Conservation (phyloP, 2,888 invertebrate genomes). For the Oscheius myriophilus region DNA sequence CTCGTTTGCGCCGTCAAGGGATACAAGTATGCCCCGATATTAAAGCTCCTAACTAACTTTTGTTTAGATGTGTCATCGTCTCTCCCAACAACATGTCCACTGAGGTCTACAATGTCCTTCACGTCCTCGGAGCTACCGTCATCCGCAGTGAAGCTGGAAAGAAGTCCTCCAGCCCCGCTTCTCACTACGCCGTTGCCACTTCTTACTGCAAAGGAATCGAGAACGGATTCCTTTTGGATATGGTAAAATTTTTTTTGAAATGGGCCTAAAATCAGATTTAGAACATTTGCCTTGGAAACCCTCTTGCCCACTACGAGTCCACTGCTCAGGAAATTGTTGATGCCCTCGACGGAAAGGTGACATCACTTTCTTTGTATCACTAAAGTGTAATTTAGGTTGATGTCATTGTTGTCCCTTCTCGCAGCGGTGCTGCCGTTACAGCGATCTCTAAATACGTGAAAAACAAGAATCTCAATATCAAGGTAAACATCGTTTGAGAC, state of each 20-base stretch:
- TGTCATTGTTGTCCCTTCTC: constrained; percentile 84
- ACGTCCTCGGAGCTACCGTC: constrained; percentile 85
- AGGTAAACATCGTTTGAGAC: not conserved
- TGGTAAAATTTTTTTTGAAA: constrained; percentile 75
- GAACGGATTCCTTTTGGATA: constrained; percentile 88
- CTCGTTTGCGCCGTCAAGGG: constrained; percentile 90
- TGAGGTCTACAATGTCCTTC: constrained; percentile 86
- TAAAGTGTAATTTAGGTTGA: constrained; percentile 76
- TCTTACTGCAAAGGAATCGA: constrained; percentile 84
- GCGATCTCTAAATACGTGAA: constrained; percentile 77
- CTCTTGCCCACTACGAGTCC: constrained; percentile 94
- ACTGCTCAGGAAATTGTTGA: constrained; percentile 92
- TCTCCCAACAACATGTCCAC: constrained; percentile 98
- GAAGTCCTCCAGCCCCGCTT: constrained; percentile 72
- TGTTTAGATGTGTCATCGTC: constrained; percentile 91
- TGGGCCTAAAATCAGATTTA: constrained; percentile 71
- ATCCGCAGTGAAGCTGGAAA: constrained; percentile 10
- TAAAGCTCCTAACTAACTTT: not conserved
- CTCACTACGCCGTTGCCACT: constrained; percentile 80
- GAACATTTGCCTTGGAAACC: constrained; percentile 83
- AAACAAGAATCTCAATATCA: constrained; percentile 7
- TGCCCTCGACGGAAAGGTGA: constrained; percentile 78
- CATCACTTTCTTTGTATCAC: not conserved
- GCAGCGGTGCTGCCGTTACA: constrained; percentile 92
- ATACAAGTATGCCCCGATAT: constrained; percentile 82